Evolutionary conservation across 2,113 vertebrate genomes (phyloP).

Genomic region (Oreamnos americanus): DNA sequence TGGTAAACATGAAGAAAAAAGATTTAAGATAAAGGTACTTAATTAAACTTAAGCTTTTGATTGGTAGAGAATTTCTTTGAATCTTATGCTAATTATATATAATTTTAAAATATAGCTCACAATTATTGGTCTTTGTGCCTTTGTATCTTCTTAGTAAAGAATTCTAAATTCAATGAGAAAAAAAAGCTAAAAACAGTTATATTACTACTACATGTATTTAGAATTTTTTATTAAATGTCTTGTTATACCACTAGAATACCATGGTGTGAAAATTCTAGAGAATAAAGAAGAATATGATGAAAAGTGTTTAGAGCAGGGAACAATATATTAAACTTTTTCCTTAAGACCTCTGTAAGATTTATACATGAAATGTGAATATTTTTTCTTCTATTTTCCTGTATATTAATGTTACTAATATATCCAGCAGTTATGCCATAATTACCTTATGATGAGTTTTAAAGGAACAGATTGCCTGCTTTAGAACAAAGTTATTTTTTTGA

Average conservation of each 20-base stretch:
- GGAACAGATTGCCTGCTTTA: neutral
- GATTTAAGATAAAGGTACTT: neutral
- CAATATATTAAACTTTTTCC: neutral
- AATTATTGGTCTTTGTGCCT: neutral
- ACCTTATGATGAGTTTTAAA: neutral
- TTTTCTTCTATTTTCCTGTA: neutral
- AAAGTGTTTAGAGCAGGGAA: neutral
- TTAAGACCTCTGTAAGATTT: slow-evolving; percentile 36
- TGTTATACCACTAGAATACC: neutral
- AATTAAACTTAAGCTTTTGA: slow-evolving; percentile 26
- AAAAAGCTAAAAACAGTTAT: neutral
- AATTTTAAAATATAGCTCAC: neutral
- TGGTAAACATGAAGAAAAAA: slow-evolving; percentile 18
- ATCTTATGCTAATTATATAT: slow-evolving; percentile 20
- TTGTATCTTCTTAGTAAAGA: neutral
- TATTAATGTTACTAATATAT: neutral
- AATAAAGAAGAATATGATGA: neutral
- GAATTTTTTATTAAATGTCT: neutral
- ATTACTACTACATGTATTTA: neutral
- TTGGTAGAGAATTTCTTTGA: neutral
- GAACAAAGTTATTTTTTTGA: neutral
- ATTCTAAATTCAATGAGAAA: neutral
- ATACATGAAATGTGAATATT: neutral
- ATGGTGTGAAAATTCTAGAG: neutral
- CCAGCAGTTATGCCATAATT: neutral